Evolutionary conservation across 2,113 vertebrate species (phyloP), one percentile per base, ranked within the genome.

Genomic region (Actinemys pallida): DNA sequence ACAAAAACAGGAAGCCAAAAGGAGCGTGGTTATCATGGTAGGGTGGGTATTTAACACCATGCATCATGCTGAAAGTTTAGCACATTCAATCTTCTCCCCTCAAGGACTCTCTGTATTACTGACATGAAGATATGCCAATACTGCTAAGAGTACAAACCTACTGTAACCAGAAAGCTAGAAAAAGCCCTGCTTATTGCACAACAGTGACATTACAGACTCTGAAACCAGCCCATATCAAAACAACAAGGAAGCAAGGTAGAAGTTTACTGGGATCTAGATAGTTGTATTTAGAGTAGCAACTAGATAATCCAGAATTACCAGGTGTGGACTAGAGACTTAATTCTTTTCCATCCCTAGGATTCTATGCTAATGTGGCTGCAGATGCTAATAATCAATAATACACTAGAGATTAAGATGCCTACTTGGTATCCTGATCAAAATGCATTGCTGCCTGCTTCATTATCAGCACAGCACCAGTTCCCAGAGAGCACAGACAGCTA

Each of bases 71-170:
- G 83, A 89, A 89, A 91, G 27, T 4, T 65, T 8, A 81, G 35
- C 76, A 86, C 13, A 3, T 0, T 31, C 83, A 72, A 50, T 0
- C 5, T n/a, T 47, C 50, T 72, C 88, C 59, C 81, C 49, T 12
- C 6, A 50, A 8, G 39, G 4, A 2, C 59, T 72, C 62, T 47
- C 19, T 69, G 10, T 42, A 81, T 59, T 49, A 29, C 24, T 80
- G 56, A 6, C 2, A 87, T 39, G 83, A 76, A 86, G 89, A 80
- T 7, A 89, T 94, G 93, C 84, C 94, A 83, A 95, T 96, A 90
- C 81, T 19, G 90, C 47, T 87, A 56, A 56, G 31, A 47, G 13
- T 29, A 11, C 1, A 16, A 89, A 29, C 52, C 49, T 83, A 52
- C 17, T 7, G 87, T 81, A 80, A 91, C 0, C 47, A 81, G 87